phyloP scores from a whole-genome alignment of 2,113 vertebrate species.

The Alosa alosa region DNA sequence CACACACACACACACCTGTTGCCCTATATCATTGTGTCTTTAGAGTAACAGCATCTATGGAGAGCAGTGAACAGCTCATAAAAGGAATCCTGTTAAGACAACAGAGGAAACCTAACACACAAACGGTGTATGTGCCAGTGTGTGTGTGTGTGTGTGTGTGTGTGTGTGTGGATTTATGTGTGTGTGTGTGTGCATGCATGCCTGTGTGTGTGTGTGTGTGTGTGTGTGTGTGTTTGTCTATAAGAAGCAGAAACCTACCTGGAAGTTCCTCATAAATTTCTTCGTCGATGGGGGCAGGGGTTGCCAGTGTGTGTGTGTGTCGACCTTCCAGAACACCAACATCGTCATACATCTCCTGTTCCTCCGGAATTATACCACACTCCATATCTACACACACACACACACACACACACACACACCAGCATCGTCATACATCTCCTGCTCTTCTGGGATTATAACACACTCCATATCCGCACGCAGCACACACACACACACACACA shows the following conservation, averaged over 20 bases:
- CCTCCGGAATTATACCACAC: slow-evolving; percentile 59
- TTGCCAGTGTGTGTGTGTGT: background rate
- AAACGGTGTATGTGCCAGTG: background rate
- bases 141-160: background rate
- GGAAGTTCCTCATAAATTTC: slow-evolving; percentile 52
- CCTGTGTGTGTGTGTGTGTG: background rate
- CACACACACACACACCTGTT: too few relatives aligned
- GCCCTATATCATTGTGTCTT: too few relatives aligned
- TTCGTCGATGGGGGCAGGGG: slow-evolving; percentile 35
- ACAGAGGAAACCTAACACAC: background rate
- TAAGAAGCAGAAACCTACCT: slow-evolving; percentile 29
- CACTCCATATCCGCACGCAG: too few relatives aligned
- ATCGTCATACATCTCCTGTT: slow-evolving; percentile 44
- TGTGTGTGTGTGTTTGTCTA: background rate
- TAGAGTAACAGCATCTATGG: too few relatives aligned
- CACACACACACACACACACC: background rate
- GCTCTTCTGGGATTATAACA: too few relatives aligned
- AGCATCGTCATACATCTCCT: too few relatives aligned
- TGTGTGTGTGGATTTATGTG: background rate
- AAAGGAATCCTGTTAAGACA: too few relatives aligned
- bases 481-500: background rate
- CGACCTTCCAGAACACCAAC: background rate
- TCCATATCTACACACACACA: slow-evolving; percentile 61
- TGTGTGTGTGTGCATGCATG: background rate
- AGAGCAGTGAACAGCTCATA: too few relatives aligned